Base-by-base conservation (phyloP, 30 jellyfish, hydroid and myxozoan species). In the Turritopsis rubra region DNA sequence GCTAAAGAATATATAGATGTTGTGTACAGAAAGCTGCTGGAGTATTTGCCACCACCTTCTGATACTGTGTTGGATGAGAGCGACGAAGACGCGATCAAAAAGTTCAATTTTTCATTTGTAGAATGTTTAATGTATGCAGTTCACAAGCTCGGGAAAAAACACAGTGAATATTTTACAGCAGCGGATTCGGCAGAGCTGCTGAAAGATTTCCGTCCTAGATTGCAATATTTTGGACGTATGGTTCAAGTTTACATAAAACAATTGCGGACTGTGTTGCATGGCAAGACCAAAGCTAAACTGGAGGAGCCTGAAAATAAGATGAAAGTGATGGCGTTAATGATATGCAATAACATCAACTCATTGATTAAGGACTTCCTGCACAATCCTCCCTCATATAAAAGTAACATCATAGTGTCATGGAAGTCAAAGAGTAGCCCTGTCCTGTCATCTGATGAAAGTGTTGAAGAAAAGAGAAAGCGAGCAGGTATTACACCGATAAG, bases 401-500 rank as follows among this genome's bases (percentile, higher is more conserved):
- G 96, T 73, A 74, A 66, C 29, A 75, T 86, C 25, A 75, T 84
- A 8, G 88, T 90, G 30, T 93, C 98, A 1, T 93, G 98, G 98
- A 93, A 88, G 65, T 78, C 98, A 21, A 88, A 90, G 41, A 87
- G 90, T 26, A 81, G 66, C 18, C 83, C 89, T 22, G 30, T 70
- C 29, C 81, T 30, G 28, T 28, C 71, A 23, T 27, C 78, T 21
- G 81, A 85, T 29, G 91, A 85, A 77, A 73, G 89, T 75, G 91
- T 85, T 52, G 89, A 75, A 27, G 91, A 85, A 54, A 81, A 80
- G 75, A 90, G 98, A 24, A 93, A 93, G 73, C 85, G 98, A 18
- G 98, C 98, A 27, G 98, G 98, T 24, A 93, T 93, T 41, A 93
- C 98, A 28, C 98, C 98, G 0, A 86, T 93, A 1, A 86, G 95